A percentile compares a stretch with the other conserved stretches of the same genome.
These are phyloP conservation scores for Neotoxoptera formosana DNA, from an alignment of 1,140 invertebrate species.

Conservation along the genomic window DNA sequence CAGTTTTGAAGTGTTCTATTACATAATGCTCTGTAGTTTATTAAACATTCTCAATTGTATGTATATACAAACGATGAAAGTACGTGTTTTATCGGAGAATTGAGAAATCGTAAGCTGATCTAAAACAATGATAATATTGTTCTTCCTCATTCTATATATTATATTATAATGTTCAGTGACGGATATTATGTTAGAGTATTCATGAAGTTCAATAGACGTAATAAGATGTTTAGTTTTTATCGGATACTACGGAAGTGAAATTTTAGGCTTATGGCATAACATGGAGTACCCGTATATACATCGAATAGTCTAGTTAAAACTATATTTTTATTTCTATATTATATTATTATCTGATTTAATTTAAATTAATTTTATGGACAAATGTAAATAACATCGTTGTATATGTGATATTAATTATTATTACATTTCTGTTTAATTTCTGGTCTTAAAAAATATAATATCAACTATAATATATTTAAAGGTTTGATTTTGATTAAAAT, in stretches of 20 bases:
- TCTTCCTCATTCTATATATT: not conserved
- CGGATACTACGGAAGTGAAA: not conserved
- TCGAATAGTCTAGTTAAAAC: not conserved
- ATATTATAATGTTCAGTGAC: not conserved
- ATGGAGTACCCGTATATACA: not conserved
- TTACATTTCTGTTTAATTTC: not conserved
- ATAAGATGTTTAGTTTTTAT: not conserved
- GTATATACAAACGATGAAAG: not conserved
- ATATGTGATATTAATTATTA: not conserved
- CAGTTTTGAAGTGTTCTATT: not conserved
- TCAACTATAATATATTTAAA: not conserved
- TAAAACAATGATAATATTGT: slow-evolving; percentile 23
- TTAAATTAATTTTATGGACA: not conserved
- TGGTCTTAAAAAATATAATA: too few species aligned
- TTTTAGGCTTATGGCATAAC: not conserved
- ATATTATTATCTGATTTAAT: not conserved
- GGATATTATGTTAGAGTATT: not conserved
- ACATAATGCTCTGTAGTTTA: not conserved
- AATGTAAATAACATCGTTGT: not conserved
- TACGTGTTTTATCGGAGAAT: not conserved
- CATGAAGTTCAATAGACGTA: not conserved
- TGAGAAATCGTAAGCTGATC: slow-evolving; percentile 17
- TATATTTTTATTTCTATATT: not conserved
- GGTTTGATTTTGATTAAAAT: not conserved
- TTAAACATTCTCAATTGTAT: not conserved